Evolutionary conservation across 1,140 invertebrate species (phyloP).

Genomic region (Aricia agestis): DNA sequence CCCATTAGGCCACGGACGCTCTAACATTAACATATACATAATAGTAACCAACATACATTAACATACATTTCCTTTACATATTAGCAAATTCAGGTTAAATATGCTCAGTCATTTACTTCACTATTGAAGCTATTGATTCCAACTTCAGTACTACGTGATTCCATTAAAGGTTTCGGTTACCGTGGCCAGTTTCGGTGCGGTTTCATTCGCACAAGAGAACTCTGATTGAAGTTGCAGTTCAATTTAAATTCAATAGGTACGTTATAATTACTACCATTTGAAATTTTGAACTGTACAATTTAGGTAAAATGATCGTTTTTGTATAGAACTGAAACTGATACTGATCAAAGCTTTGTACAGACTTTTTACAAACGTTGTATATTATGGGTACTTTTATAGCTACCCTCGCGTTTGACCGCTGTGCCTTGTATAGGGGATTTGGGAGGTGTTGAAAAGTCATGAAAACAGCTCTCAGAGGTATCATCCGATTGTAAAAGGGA

Average conservation of each 20-base stretch:
- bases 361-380: too few relatives aligned
- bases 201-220: not conserved
- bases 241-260: not conserved
- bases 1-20: too few relatives aligned
- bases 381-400: too few relatives aligned
- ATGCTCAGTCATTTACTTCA: not conserved
- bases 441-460: too few relatives aligned
- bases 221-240: not conserved
- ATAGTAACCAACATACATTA: too few relatives aligned
- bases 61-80: not conserved
- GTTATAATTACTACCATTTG: not conserved
- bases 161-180: not conserved
- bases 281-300: not conserved
- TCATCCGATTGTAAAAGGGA: too few relatives aligned
- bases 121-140: not conserved
- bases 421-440: too few relatives aligned
- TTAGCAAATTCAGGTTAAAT: not conserved
- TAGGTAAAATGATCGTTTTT: not conserved
- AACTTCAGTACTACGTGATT: not conserved
- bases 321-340: not conserved
- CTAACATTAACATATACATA: too few relatives aligned
- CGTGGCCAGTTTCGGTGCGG: not conserved
- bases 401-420: too few relatives aligned
- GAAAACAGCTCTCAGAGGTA: too few relatives aligned
- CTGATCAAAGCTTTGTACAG: too few relatives aligned